Percentiles rank a stretch among this genome's conserved stretches.
These are phyloP conservation scores for Proteles cristata DNA, from an alignment of 2,113 vertebrate genomes.

Conservation along the genomic window DNA sequence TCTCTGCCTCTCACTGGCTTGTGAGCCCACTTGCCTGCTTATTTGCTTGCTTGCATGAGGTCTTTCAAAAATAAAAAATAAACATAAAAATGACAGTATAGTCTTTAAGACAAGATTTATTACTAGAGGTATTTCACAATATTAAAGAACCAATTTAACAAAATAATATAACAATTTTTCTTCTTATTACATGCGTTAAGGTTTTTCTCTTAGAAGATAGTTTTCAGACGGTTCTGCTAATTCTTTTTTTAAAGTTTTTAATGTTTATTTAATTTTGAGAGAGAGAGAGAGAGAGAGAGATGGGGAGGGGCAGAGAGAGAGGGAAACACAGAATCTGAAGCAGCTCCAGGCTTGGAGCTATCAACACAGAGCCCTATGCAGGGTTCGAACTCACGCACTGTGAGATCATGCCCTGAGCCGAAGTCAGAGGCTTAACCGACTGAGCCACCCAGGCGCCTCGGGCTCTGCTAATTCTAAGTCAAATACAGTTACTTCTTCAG, in stretches of 20 bases:
- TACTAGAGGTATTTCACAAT: not conserved
- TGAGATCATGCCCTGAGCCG: too few relatives aligned
- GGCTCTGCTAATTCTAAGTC: not conserved
- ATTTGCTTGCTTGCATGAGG: fast-evolving
- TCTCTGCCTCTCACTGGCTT: not conserved
- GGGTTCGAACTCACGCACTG: fast-evolving
- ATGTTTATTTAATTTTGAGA: too few relatives aligned
- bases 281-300: too few relatives aligned
- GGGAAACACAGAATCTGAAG: too few relatives aligned
- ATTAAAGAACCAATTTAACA: not conserved
- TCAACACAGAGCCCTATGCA: too few relatives aligned
- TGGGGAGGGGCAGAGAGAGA: too few relatives aligned
- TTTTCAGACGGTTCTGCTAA: slow-evolving; percentile 35
- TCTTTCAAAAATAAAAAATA: too few relatives aligned
- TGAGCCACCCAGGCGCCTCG: too few relatives aligned
- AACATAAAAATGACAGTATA: not conserved
- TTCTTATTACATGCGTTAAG: not conserved
- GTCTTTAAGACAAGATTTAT: not conserved
- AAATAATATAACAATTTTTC: not conserved
- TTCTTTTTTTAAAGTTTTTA: not conserved
- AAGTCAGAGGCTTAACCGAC: too few relatives aligned
- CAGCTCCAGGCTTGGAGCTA: too few relatives aligned
- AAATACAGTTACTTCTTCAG: not conserved
- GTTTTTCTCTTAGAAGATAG: slow-evolving; percentile 24
- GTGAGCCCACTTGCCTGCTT: too few relatives aligned